Evolutionary conservation across 1,140 invertebrate genomes (phyloP).

Genomic region (Drosophila leontia): DNA sequence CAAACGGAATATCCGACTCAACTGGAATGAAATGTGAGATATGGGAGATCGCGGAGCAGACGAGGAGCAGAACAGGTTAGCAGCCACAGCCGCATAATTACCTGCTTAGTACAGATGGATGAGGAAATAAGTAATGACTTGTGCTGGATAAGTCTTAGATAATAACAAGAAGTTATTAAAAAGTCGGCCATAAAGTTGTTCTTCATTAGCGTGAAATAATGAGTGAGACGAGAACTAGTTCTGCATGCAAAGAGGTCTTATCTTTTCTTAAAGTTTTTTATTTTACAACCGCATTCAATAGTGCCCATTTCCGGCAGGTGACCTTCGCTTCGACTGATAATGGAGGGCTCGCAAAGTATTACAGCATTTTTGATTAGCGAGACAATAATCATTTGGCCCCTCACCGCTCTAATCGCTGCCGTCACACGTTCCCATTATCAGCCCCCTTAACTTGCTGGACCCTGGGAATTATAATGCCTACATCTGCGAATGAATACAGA

Average conservation of each 20-base stretch:
- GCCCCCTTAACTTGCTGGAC: conserved; percentile 7
- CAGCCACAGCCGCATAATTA: conserved; percentile 13
- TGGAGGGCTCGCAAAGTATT: conserved; percentile 20
- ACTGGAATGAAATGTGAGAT: conserved; percentile 27
- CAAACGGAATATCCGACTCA: conserved; percentile 21
- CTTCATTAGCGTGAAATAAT: conserved; percentile 1
- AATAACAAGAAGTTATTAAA: conserved; percentile 6
- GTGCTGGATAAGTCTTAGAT: conserved; percentile 1
- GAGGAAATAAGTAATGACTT: conserved; percentile 24
- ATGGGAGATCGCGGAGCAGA: conserved; percentile 13
- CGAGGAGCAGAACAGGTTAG: conserved; percentile 27
- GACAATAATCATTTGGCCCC: conserved; percentile 17
- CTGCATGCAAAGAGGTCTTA: conserved; percentile 9
- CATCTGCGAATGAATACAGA: background rate
- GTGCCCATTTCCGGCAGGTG: conserved; percentile 7
- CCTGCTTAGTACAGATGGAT: conserved; percentile 11
- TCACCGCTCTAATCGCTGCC: background rate
- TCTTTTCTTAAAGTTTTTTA: background rate
- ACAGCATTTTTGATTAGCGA: conserved; percentile 34
- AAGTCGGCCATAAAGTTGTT: conserved; percentile 17
- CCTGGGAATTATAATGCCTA: background rate
- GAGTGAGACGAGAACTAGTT: conserved; percentile 19
- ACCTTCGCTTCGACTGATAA: conserved; percentile 24
- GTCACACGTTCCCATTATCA: conserved; percentile 34
- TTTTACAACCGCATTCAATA: conserved; percentile 5